Evolutionary conservation across 2,888 invertebrate genomes (phyloP).

Genomic region (Pristionchus exspectatus): DNA sequence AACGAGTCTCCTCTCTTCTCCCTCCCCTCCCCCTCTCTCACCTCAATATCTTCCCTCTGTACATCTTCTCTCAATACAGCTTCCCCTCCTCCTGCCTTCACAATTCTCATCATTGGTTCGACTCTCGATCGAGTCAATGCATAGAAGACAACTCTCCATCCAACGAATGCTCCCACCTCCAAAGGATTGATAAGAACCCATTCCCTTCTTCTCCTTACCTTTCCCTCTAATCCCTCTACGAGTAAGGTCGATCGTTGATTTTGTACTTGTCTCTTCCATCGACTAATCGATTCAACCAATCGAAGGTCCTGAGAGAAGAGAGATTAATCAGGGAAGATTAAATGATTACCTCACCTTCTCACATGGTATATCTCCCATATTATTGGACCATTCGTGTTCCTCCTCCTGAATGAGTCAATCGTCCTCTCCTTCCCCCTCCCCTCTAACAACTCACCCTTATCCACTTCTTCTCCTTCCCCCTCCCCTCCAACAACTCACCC

Average conservation of each 20-base stretch:
- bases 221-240: slow-evolving; percentile 16
- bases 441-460: neutral
- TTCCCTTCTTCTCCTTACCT: neutral
- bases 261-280: slow-evolving; percentile 6
- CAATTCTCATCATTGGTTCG: neutral
- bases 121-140: neutral
- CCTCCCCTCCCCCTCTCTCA: neutral
- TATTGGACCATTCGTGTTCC: slow-evolving; percentile 24
- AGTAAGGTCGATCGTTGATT: neutral
- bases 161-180: slow-evolving; percentile 37
- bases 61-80: slow-evolving; percentile 29
- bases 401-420: slow-evolving; percentile 10
- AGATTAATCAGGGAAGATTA: neutral
- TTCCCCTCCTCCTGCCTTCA: slow-evolving; percentile 50
- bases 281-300: slow-evolving; percentile 3
- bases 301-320: neutral
- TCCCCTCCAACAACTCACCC: neutral
- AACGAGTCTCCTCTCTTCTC: neutral
- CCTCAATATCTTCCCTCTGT: neutral
- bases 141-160: slow-evolving; percentile 35
- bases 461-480: neutral
- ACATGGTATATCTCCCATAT: neutral
- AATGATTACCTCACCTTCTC: slow-evolving; percentile 4
- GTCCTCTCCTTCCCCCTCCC: neutral
- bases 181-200: neutral